Percentiles rank a stretch among this genome's conserved stretches.
Evolutionary conservation across 2,888 invertebrate species (phyloP).

Genomic region (Athrips mouffetella): DNA sequence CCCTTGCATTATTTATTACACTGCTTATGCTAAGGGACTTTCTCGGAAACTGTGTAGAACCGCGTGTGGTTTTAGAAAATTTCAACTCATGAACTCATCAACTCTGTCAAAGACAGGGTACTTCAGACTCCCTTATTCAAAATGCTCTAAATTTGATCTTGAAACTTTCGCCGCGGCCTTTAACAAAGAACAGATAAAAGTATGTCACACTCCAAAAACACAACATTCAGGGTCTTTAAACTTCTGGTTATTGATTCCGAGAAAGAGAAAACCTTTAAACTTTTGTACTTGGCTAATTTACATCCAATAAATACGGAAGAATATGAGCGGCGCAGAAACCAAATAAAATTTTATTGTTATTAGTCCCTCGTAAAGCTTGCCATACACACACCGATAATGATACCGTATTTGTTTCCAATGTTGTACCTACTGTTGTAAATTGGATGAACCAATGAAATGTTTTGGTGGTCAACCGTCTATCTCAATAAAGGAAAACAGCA

Average conservation of each 20-base stretch:
- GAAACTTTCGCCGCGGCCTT: too few species aligned
- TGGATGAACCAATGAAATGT: too few species aligned
- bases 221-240: not conserved
- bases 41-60: too few species aligned
- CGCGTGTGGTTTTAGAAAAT: not conserved
- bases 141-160: too few species aligned
- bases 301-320: slow-evolving; percentile 8
- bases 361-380: not conserved
- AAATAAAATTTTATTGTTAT: slow-evolving; percentile 20
- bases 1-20: slow-evolving; percentile 12
- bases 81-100: too few species aligned
- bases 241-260: not conserved
- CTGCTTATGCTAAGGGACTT: not conserved
- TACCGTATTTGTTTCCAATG: not conserved
- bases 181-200: too few species aligned
- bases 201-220: not conserved
- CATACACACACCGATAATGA: not conserved
- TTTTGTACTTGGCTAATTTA: slow-evolving; percentile 8
- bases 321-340: slow-evolving; percentile 8
- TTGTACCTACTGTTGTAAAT: too few species aligned
- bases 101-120: too few species aligned
- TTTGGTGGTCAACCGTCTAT: too few species aligned
- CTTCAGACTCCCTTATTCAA: too few species aligned
- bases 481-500: too few species aligned
- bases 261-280: not conserved